These are phyloP conservation scores for Bradypodion ventrale DNA, from an alignment of 2,797 vertebrate species.

Conservation along the genomic window DNA sequence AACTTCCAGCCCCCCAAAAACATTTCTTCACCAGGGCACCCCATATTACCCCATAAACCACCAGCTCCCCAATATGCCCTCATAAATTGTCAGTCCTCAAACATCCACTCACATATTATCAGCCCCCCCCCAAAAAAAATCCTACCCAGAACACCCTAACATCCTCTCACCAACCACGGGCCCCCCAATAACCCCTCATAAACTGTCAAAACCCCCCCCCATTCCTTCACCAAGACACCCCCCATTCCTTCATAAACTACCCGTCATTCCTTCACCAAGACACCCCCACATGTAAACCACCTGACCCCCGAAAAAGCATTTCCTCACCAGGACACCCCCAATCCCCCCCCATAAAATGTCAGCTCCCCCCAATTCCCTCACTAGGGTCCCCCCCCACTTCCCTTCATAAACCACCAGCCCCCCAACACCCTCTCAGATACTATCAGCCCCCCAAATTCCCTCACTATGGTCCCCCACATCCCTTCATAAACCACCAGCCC, in stretches of 20 bases:
- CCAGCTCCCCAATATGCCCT: too few species aligned
- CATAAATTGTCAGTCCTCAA: too few species aligned
- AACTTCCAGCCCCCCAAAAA: too few species aligned
- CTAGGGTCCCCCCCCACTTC: background rate
- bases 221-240: background rate
- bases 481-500: background rate
- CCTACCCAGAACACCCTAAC: too few species aligned
- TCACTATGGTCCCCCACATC: slow-evolving; percentile 16
- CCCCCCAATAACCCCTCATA: background rate
- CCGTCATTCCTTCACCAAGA: background rate
- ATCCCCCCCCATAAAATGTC: background rate
- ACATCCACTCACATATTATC: too few species aligned
- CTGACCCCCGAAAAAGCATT: background rate
- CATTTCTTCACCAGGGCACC: too few species aligned
- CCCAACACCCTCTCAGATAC: background rate
- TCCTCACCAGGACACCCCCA: background rate
- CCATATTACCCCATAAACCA: too few species aligned
- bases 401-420: background rate
- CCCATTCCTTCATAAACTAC: background rate
- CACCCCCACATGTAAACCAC: background rate
- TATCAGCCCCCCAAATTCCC: background rate
- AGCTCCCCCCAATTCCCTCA: background rate
- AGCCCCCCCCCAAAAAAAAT: too few species aligned
- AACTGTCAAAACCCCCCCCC: background rate
- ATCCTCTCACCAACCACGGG: background rate